A percentile compares a stretch with the other conserved stretches of the same genome.
Evolutionary conservation across 2,888 invertebrate species (phyloP).

Genomic region (Melangyna quadrimaculata): DNA sequence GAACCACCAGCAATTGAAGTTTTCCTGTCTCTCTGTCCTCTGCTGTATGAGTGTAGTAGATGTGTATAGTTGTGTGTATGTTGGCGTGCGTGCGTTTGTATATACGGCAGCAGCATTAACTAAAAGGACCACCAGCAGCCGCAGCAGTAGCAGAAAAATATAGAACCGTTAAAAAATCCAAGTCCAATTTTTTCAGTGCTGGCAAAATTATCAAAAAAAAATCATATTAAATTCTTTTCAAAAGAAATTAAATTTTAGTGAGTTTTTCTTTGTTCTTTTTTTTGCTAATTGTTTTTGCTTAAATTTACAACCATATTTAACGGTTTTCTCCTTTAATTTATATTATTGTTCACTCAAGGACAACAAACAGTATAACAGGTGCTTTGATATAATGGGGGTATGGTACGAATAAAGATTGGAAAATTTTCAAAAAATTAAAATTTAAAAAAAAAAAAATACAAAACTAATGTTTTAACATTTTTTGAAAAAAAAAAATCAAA

Average conservation of each 20-base stretch:
- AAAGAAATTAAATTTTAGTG: neutral
- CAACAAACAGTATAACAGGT: slow-evolving; percentile 71
- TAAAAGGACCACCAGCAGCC: slow-evolving; percentile 48
- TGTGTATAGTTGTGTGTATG: slow-evolving; percentile 27
- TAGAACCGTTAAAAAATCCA: slow-evolving; percentile 40
- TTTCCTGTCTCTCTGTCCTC: slow-evolving; percentile 41
- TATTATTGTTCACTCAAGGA: slow-evolving; percentile 58
- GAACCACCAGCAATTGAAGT: slow-evolving; percentile 69
- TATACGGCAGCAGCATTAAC: slow-evolving; percentile 44
- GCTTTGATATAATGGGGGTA: slow-evolving; percentile 46
- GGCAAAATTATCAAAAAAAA: neutral
- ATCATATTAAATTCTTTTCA: neutral
- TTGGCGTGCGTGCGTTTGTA: slow-evolving; percentile 53
- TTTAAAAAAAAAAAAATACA: neutral
- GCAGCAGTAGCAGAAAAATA: slow-evolving; percentile 43
- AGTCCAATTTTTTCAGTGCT: slow-evolving; percentile 2
- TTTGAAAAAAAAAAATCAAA: neutral
- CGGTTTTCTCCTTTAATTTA: slow-evolving; percentile 21
- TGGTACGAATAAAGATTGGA: slow-evolving; percentile 50
- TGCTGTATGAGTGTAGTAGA: slow-evolving; percentile 28
- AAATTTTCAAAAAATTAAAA: slow-evolving; percentile 12
- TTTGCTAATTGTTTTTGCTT: neutral
- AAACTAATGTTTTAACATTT: slow-evolving; percentile 27
- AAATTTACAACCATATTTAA: slow-evolving; percentile 1
- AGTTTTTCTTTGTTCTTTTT: neutral